Conservation (phyloP, 2,888 invertebrate species). For the Temnothorax ravouxi region DNA sequence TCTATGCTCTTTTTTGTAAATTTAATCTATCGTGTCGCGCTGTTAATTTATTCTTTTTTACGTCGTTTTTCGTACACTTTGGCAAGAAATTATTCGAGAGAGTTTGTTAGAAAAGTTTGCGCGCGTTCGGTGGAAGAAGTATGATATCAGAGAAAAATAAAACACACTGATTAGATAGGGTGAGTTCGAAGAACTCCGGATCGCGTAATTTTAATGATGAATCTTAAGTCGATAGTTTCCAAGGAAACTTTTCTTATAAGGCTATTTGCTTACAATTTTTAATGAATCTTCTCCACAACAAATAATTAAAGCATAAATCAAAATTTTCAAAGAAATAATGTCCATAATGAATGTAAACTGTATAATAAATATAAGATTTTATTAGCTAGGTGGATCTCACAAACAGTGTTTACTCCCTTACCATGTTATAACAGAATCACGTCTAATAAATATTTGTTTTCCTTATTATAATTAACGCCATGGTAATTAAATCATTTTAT, state of each 20-base stretch:
- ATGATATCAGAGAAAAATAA: not conserved
- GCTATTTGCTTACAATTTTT: not conserved
- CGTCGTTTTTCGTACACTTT: conserved; percentile 4
- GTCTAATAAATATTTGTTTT: not conserved
- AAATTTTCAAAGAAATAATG: not conserved
- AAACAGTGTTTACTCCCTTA: not conserved
- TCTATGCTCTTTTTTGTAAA: conserved; percentile 23
- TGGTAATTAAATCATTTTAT: conserved; percentile 12
- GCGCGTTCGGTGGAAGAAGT: not conserved
- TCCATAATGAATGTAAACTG: not conserved
- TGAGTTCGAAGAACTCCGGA: not conserved
- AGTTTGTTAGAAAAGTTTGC: conserved; percentile 6
- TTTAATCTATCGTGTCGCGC: conserved; percentile 20
- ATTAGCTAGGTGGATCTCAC: not conserved
- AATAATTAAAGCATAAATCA: conserved; percentile 35
- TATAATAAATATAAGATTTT: not conserved
- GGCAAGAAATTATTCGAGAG: not conserved
- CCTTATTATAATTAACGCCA: not conserved
- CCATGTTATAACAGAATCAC: not conserved
- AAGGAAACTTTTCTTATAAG: not conserved
- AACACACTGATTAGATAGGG: not conserved
- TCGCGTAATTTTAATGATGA: conserved; percentile 26
- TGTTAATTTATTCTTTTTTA: conserved; percentile 2
- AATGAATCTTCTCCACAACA: not conserved
- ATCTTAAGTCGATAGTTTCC: not conserved